Conservation (phyloP, 2,888 invertebrate genomes). For the Sympetrum striolatum region DNA sequence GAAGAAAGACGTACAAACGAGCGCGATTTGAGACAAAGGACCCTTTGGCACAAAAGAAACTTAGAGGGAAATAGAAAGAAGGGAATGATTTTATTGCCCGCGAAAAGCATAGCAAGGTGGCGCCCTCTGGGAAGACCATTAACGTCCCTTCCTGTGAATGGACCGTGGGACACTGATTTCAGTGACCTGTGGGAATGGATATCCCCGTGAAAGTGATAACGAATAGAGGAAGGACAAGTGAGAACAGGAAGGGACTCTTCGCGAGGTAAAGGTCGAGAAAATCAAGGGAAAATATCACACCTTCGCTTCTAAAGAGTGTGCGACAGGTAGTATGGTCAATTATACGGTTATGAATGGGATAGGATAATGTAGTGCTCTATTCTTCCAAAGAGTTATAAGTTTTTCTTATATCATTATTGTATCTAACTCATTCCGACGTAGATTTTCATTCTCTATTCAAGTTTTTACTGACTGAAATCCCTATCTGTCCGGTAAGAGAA, state of each 20-base stretch:
- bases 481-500: no score
- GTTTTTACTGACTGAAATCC: no score
- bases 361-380: no score
- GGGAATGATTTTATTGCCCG: background rate
- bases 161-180: background rate
- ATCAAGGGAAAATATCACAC: background rate
- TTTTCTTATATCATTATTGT: no score
- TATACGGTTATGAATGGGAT: background rate
- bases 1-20: background rate
- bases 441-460: no score
- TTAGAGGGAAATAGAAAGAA: background rate
- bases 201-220: background rate
- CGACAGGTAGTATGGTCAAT: background rate
- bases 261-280: background rate
- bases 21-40: constrained; percentile 25
- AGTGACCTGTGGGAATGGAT: background rate
- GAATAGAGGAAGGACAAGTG: background rate
- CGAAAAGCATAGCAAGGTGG: background rate
- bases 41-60: background rate
- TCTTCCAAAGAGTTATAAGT: no score
- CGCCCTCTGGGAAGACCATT: background rate
- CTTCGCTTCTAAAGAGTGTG: background rate
- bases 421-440: no score
- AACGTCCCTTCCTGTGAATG: background rate
- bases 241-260: background rate